These are phyloP conservation scores for Dasysyrphus albostriatus DNA, from an alignment of 2,888 invertebrate species.

Conservation along the genomic window DNA sequence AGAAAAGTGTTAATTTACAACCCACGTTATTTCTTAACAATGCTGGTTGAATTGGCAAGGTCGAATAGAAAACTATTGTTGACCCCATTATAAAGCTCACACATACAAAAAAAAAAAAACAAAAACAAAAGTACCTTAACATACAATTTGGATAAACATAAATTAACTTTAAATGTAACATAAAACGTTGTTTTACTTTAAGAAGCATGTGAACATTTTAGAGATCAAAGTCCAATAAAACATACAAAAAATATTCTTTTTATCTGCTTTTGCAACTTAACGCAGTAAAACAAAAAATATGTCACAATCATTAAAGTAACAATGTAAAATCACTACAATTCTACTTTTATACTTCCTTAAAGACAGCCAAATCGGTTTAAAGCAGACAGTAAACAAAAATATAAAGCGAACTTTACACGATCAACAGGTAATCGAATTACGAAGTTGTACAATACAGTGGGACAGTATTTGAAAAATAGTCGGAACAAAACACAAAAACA, in stretches of 20 bases:
- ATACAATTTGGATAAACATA: neutral
- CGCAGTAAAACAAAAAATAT: constrained; percentile 18
- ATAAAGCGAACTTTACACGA: neutral
- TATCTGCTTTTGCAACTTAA: neutral
- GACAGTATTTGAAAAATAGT: no score
- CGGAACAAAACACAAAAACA: no score
- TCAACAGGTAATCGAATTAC: neutral
- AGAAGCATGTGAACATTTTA: neutral
- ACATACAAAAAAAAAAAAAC: neutral
- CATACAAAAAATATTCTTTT: neutral
- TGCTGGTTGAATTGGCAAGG: constrained; percentile 2
- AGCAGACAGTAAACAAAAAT: neutral
- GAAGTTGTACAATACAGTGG: no score
- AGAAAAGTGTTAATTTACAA: constrained; percentile 14
- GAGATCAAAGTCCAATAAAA: neutral
- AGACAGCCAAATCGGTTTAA: constrained; percentile 2
- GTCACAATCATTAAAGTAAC: constrained; percentile 28
- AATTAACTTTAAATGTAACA: neutral
- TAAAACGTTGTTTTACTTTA: neutral
- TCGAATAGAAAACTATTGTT: constrained; percentile 15
- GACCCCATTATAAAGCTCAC: neutral
- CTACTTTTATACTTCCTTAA: constrained; percentile 35
- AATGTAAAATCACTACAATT: constrained; percentile 23
- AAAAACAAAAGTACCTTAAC: neutral
- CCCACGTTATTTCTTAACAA: neutral